Evolutionary conservation across 1,140 invertebrate species (phyloP).

Genomic region (Globodera rostochiensis): DNA sequence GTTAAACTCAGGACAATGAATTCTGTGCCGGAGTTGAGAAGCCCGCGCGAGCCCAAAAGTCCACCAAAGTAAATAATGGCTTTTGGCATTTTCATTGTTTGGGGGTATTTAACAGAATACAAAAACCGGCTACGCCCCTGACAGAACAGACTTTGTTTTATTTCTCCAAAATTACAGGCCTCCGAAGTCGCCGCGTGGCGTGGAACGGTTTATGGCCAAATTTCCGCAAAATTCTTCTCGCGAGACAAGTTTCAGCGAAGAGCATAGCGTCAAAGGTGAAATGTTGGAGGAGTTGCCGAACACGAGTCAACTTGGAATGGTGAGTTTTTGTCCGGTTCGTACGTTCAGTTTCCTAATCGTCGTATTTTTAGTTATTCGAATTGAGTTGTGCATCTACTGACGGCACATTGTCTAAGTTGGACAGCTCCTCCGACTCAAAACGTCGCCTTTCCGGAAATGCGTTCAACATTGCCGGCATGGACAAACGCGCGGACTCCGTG

Average conservation of each 20-base stretch:
- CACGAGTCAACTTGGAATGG: conserved; percentile 24
- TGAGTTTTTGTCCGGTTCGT: background rate
- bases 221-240: conserved; percentile 20
- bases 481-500: conserved; percentile 7
- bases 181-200: conserved; percentile 8
- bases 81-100: no score
- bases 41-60: conserved; percentile 13
- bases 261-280: background rate
- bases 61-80: conserved; percentile 4
- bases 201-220: conserved; percentile 22
- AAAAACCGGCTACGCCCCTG: no score
- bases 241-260: conserved; percentile 20
- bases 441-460: background rate
- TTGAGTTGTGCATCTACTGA: background rate
- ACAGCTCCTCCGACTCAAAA: background rate
- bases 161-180: background rate
- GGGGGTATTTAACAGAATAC: no score
- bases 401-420: background rate
- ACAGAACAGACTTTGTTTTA: background rate
- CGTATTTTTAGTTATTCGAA: conserved; percentile 2
- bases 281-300: conserved; percentile 28
- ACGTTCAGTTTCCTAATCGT: background rate
- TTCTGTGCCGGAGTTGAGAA: conserved; percentile 13
- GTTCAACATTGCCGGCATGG: background rate
- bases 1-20: conserved; percentile 23